A percentile compares a stretch with the other conserved stretches of the same genome.
Conservation (phyloP, 2,888 invertebrate species). For the Drosophila parthenogenetica region DNA sequence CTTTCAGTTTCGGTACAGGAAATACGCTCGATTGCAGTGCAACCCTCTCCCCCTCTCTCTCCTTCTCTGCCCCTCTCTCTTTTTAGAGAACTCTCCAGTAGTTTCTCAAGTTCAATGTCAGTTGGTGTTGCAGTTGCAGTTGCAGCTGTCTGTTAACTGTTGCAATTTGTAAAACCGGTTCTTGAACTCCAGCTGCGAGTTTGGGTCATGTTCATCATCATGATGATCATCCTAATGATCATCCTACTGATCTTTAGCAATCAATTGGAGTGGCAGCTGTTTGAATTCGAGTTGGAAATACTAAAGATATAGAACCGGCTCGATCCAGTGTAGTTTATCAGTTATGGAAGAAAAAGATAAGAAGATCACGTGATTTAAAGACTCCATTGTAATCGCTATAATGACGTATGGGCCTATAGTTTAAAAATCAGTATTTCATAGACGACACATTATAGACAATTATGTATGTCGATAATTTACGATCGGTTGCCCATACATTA, state of each 20-base stretch:
- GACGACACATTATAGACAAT: constrained; percentile 61
- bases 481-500: constrained; percentile 62
- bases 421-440: constrained; percentile 50
- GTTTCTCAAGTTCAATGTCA: constrained; percentile 74
- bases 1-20: constrained; percentile 37
- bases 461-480: constrained; percentile 56
- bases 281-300: constrained; percentile 7
- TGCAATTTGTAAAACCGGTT: constrained; percentile 67
- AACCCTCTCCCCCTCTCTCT: constrained; percentile 27
- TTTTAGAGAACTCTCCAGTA: background rate
- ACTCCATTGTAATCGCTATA: constrained; percentile 24
- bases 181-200: constrained; percentile 14
- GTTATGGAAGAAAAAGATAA: constrained; percentile 27
- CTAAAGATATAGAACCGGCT: constrained; percentile 38
- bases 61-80: too few species aligned
- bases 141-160: constrained; percentile 51
- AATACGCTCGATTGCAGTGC: constrained; percentile 19
- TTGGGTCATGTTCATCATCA: constrained; percentile 34
- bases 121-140: constrained; percentile 51
- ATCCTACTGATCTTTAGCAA: constrained; percentile 29
- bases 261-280: constrained; percentile 46
- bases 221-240: constrained; percentile 6
- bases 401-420: constrained; percentile 14
- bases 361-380: constrained; percentile 43
- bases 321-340: constrained; percentile 31